Base-by-base conservation (phyloP, 2,888 invertebrate species). In the Saturnia pavonia region DNA sequence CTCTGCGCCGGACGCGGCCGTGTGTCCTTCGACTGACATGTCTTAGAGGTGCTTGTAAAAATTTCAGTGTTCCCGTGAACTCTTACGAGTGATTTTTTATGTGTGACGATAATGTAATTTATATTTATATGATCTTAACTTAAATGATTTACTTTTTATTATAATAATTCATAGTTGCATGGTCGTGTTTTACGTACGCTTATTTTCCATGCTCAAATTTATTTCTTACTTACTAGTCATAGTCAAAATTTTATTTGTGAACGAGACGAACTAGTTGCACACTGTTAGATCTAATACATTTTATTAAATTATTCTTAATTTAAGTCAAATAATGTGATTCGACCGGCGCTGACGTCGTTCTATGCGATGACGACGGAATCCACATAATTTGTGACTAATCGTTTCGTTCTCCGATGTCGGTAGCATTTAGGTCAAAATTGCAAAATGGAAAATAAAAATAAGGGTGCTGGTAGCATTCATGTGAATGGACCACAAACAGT, bases 181-280 rank as follows among this genome's bases (percentile, higher is more conserved):
- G 93, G 92, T 89, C 87, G 83, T 87, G 84, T 91, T 90, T 65
- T 65, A 65, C 63, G 88, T 88, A 88, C 81, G 91, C 93, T 92
- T 90, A 86, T 86, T 91, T 87, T 91, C 93, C 93, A 91, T 93
- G 94, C 94, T 93, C 93, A 93, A 93, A 91, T 88, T 88, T 90
- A 88, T 90, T 91, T 91, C 85, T 89, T 92, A 92, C 88, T 88
- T 88, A 84, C 93, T 94, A 94, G 94, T 94, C 94, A 94, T 93
- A 93, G 91, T 87, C 78, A 84, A 90, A 88, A 80, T 82, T 80
- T 87, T 90, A 88, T 90, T 88, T 87, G 85, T 87, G 85, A 84
- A 83, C 78, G 81, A 80, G 78, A 80, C 77, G 79, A 80, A 77
- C 77, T 78, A 80, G 77, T 80, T 84, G 86, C 86, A 85, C 57